These are phyloP conservation scores for Dascyllus trimaculatus DNA, from an alignment of 2,113 vertebrate species.

Conservation along the genomic window DNA sequence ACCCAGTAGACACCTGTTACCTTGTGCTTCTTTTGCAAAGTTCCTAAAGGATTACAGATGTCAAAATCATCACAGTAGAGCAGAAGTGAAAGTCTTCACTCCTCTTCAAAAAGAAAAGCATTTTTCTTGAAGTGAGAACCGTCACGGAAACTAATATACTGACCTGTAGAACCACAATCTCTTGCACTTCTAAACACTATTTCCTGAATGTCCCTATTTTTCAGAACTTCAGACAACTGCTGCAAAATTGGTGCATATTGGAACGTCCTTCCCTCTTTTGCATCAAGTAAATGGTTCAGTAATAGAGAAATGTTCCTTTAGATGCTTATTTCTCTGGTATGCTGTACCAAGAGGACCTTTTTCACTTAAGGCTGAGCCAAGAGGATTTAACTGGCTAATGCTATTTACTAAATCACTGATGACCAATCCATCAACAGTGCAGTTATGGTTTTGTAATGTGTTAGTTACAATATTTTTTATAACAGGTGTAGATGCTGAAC, in stretches of 20 bases:
- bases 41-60: slow-evolving; percentile 63
- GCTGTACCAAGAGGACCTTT: slow-evolving; percentile 47
- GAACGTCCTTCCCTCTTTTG: slow-evolving; percentile 38
- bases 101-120: slow-evolving; percentile 36
- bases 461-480: slow-evolving; percentile 48
- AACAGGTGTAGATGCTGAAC: slow-evolving; percentile 47
- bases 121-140: slow-evolving; percentile 50
- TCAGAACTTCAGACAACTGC: slow-evolving; percentile 51
- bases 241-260: slow-evolving; percentile 61
- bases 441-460: slow-evolving; percentile 47
- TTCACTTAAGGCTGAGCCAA: slow-evolving; percentile 34
- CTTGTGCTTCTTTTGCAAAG: slow-evolving; percentile 47
- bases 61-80: too few relatives aligned
- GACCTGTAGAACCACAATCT: slow-evolving; percentile 8
- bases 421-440: slow-evolving; percentile 42
- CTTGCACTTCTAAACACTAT: slow-evolving; percentile 20
- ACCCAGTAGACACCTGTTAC: slow-evolving; percentile 52
- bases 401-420: slow-evolving; percentile 52
- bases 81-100: slow-evolving; percentile 40
- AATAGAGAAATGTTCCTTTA: slow-evolving; percentile 46
- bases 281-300: slow-evolving; percentile 48
- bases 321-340: slow-evolving; percentile 30
- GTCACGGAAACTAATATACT: slow-evolving; percentile 43
- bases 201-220: slow-evolving; percentile 44
- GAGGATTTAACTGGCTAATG: slow-evolving; percentile 55